These are phyloP conservation scores for Drosophila rubida DNA, from an alignment of 2,888 invertebrate species.

Conservation along the genomic window DNA sequence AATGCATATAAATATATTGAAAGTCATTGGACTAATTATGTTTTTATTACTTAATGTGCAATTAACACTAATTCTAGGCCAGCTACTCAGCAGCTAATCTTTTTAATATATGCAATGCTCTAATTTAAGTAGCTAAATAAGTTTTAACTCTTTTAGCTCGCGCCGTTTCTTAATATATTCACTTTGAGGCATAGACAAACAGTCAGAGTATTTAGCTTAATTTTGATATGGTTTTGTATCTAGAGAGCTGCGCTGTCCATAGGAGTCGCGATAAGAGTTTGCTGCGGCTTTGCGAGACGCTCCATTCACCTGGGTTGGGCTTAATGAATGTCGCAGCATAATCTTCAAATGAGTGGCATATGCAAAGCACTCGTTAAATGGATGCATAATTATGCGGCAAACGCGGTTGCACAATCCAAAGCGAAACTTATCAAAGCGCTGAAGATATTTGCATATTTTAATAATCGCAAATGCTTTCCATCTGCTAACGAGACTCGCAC, in stretches of 20 bases:
- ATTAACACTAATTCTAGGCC: neutral
- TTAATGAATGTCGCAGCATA: conserved; percentile 1
- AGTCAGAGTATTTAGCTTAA: neutral
- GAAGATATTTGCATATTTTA: conserved; percentile 26
- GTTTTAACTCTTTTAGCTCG: too few species aligned
- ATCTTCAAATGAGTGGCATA: conserved; percentile 5
- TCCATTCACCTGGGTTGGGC: neutral
- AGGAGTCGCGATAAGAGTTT: neutral
- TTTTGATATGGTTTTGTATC: neutral
- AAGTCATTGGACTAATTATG: too few species aligned
- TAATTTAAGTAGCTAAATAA: neutral
- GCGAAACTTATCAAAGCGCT: neutral
- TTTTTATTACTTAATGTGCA: neutral
- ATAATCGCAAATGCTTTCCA: conserved; percentile 13
- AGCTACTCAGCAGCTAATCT: neutral
- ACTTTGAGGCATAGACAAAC: neutral
- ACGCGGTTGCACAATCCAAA: conserved; percentile 87
- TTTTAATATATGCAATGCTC: neutral
- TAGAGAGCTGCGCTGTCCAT: neutral
- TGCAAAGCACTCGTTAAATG: conserved; percentile 5
- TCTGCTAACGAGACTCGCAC: conserved; percentile 4
- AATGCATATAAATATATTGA: too few species aligned
- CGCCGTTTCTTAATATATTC: too few species aligned
- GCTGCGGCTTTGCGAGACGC: neutral
- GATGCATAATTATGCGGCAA: conserved; percentile 77